Conservation (phyloP, 2,797 vertebrate genomes). For the Rhincodon typus region DNA sequence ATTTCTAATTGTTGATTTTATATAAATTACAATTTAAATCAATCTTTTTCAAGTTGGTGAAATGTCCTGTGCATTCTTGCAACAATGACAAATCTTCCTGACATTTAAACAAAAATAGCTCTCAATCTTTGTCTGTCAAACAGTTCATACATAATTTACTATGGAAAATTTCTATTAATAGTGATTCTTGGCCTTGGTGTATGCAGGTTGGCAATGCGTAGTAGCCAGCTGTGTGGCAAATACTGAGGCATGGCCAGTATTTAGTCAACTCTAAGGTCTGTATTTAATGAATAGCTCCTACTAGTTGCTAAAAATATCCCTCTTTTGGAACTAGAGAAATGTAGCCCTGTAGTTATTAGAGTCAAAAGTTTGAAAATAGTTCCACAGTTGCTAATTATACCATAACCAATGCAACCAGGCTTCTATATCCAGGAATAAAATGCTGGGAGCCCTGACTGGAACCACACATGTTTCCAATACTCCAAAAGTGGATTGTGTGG, state of each 20-base stretch:
- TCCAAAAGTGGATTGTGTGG: not conserved
- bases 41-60: not conserved
- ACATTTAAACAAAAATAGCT: not conserved
- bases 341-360: constrained; percentile 30
- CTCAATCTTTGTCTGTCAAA: not conserved
- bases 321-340: constrained; percentile 21
- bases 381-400: constrained; percentile 47
- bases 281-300: constrained; percentile 19
- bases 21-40: not conserved
- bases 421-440: constrained; percentile 45
- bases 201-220: not conserved
- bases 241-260: not conserved
- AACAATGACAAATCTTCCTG: constrained; percentile 5
- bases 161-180: constrained; percentile 37
- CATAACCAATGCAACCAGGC: not conserved
- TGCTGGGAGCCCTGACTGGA: constrained; percentile 45
- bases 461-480: constrained; percentile 42
- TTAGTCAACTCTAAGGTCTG: constrained; percentile 20
- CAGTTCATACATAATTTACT: constrained; percentile 30
- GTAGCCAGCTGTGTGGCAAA: constrained; percentile 20
- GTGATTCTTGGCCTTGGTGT: not conserved
- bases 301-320: constrained; percentile 31
- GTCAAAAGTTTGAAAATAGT: constrained; percentile 45
- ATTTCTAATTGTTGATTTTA: not conserved
- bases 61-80: not conserved